A percentile compares a stretch with the other conserved stretches of the same genome.
Evolutionary conservation across 2,888 invertebrate species (phyloP).

Genomic region (Campopleginae sp.): DNA sequence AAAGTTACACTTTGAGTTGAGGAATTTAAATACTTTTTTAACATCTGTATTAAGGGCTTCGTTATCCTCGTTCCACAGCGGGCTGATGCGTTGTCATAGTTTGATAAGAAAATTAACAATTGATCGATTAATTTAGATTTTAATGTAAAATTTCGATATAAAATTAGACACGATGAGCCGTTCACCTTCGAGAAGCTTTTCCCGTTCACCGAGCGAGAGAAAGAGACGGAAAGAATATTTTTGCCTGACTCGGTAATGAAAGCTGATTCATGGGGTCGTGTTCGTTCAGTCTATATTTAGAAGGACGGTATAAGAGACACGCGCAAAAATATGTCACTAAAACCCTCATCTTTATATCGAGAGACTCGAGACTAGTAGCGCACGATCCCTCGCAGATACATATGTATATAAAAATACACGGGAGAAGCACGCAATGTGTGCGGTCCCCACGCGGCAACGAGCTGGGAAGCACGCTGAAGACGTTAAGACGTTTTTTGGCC

Average conservation of each 20-base stretch:
- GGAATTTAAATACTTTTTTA: conserved; percentile 19
- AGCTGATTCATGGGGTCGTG: conserved; percentile 70
- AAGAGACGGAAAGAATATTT: conserved; percentile 59
- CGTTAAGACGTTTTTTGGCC: conserved; percentile 68
- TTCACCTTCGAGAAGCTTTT: conserved; percentile 21
- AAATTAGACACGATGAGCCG: conserved; percentile 21
- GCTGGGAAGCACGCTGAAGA: conserved; percentile 65
- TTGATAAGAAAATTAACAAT: background rate
- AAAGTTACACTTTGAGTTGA: conserved; percentile 40
- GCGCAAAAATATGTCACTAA: conserved; percentile 80
- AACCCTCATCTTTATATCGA: conserved; percentile 78
- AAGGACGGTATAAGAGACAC: conserved; percentile 63
- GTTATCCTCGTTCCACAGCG: background rate
- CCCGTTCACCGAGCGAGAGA: background rate
- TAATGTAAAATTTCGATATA: conserved; percentile 1
- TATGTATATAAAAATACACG: conserved; percentile 28
- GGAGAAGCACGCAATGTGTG: conserved; percentile 58
- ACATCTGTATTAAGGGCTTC: background rate
- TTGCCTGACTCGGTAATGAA: conserved; percentile 65
- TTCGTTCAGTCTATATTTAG: conserved; percentile 72
- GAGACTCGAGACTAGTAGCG: conserved; percentile 61
- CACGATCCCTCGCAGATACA: conserved; percentile 4
- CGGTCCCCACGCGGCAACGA: conserved; percentile 56
- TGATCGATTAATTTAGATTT: background rate
- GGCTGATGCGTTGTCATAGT: background rate